Percentiles rank a stretch among this genome's conserved stretches.
phyloP scores from a whole-genome alignment of 2,888 invertebrate species.

The Patella caerulea region DNA sequence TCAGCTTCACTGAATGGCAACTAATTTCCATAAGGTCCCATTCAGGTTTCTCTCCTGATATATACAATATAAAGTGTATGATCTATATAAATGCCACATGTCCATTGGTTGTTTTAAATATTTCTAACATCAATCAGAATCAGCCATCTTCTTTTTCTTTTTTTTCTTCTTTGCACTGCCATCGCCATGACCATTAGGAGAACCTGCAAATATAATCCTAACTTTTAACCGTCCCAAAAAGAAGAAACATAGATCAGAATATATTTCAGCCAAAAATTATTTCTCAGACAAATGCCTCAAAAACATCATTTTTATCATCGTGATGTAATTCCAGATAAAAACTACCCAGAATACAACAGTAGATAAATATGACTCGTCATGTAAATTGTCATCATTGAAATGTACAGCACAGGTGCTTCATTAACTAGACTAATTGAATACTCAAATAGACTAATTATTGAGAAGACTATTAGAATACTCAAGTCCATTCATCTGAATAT shows the following conservation, averaged over 20 bases:
- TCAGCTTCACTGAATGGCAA: no score
- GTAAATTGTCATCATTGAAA: conserved; percentile 1
- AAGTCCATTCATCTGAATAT: background rate
- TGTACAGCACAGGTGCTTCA: no score
- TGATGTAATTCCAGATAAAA: conserved; percentile 1
- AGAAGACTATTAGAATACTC: conserved; percentile 17
- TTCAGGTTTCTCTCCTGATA: no score
- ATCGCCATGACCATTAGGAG: conserved; percentile 36
- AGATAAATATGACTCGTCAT: conserved; percentile 7
- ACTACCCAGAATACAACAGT: conserved; percentile 16
- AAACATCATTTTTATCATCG: conserved; percentile 8
- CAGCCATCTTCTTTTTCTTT: conserved; percentile 48
- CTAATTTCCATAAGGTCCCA: no score
- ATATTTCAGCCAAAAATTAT: background rate
- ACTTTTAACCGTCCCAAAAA: background rate
- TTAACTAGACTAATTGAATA: background rate
- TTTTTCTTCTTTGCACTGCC: conserved; percentile 52
- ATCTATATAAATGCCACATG: background rate
- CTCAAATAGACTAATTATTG: background rate
- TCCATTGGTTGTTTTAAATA: background rate
- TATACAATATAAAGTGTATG: background rate
- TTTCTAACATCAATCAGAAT: conserved; percentile 25
- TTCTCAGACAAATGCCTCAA: conserved; percentile 9
- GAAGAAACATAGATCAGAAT: background rate
- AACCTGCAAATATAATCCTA: conserved; percentile 14